Evolutionary conservation across 2,797 vertebrate genomes (phyloP).

Genomic region (Paramormyrops hopkinsi): DNA sequence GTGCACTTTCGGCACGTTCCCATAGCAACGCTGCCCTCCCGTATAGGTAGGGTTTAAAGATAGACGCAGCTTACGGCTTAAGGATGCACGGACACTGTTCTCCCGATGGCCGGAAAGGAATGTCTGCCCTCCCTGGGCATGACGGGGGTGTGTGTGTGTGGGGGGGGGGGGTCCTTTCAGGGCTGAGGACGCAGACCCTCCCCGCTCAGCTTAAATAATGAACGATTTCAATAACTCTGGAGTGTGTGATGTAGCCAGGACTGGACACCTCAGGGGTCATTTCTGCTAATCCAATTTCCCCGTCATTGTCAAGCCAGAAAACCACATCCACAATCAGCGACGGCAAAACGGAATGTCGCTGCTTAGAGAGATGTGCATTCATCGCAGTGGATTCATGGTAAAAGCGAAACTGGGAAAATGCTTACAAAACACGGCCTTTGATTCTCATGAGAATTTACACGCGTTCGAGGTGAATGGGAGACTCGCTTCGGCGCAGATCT

Average conservation of each 20-base stretch:
- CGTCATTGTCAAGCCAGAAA: not conserved
- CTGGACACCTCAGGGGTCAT: not conserved
- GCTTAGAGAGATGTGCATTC: not conserved
- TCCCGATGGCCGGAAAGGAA: not conserved
- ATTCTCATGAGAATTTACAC: not conserved
- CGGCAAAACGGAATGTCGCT: not conserved
- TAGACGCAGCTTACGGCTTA: not conserved
- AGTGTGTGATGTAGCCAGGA: not conserved
- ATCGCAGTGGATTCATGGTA: not conserved
- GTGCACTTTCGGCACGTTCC: not conserved
- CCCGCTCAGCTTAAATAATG: not conserved
- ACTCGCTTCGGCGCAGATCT: not conserved
- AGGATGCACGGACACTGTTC: not conserved
- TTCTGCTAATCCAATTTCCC: not conserved
- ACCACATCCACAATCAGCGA: not conserved
- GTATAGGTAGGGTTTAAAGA: not conserved
- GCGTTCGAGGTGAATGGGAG: not conserved
- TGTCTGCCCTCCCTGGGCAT: not conserved
- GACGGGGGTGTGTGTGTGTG: too few relatives aligned
- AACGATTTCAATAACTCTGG: not conserved
- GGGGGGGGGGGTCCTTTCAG: not conserved
- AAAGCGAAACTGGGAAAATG: not conserved
- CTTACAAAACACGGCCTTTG: not conserved
- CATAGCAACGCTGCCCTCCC: slow-evolving; percentile 11
- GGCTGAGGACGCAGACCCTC: not conserved